Evolutionary conservation across 1,140 invertebrate genomes (phyloP), one percentile per base, ranked within the genome.

Genomic region (Muscidifurax raptorellus): DNA sequence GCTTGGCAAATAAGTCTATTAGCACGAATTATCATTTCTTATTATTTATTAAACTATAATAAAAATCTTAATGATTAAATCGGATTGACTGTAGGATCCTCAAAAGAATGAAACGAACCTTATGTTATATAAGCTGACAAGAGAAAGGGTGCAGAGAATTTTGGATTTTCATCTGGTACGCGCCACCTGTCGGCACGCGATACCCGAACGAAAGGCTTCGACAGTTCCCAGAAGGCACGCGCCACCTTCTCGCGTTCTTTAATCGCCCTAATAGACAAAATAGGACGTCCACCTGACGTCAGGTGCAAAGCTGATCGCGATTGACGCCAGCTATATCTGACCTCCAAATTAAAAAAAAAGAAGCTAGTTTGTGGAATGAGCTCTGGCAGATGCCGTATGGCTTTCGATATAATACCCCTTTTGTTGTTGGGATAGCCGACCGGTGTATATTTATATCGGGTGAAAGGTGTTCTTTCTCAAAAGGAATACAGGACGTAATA

Each of bases 261-360:
- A 78, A 72, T 78, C 75, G 36, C 36, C 28, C 13, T 66, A 71
- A 78, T 32, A 71, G 75, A 44, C 52, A 80, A 9, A 71, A 71
- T 40, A 2, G 28, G 67, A 77, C 72, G 36, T 72, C 78, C 83
- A 85, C 78, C 83, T 85, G 79, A 81, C 83, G 59, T 85, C 83
- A 85, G 83, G 83, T 85, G 79, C 69, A 40, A 15, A 76, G 22
- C 44, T 59, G 52, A 30, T 25, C n/a, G 15, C 52, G 59, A 82
- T 82, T 67, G 52, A 76, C 32, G 80, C 2, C 32, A 0, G 22
- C 44, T 66, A 4, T 71, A 28, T 71, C 67, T 71, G 27, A 12
- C 25, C 27, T 36, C 0, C 28, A 40, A 32, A 59, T 32, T 52
- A n/a, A 67, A 66, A 76, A 13, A n/a, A 67, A 75, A 67, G 71